Base-by-base conservation (phyloP, 2,797 vertebrate species). In the Amblyopsis hoosieri region DNA sequence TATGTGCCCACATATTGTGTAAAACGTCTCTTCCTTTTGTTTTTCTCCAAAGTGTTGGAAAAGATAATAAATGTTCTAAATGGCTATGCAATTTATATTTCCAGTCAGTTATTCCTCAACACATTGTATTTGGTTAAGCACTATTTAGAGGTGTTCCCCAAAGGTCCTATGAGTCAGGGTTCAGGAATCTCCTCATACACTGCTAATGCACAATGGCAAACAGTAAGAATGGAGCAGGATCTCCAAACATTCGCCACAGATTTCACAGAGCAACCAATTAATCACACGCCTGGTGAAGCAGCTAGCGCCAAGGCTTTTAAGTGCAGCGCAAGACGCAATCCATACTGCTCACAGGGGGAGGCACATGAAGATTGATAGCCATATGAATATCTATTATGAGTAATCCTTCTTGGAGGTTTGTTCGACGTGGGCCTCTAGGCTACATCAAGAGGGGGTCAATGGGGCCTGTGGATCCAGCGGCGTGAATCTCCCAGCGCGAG, bases 351-450 rank as follows among this genome's bases (percentile, higher is more conserved):
- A 62, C 78, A 74, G 74, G 71, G 56, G 64, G 74, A 74, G 70
- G 69, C 73, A 72, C 66, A 69, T 66, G 61, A 80, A 82, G 83
- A 89, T 74, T 84, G 87, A 87, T 85, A 77, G 79, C 80, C 77
- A 80, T 84, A 88, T 78, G 81, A 87, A 83, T 76, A 78, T 82
- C 72, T 78, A 80, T 87, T 81, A 86, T 86, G 89, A 87, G 77
- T 78, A 79, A 83, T 74, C 75, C 70, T 71, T 61, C 76, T 78
- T 64, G 75, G 78, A 64, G 86, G 82, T 85, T 90, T 23, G 19
- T 23, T 23, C 19, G 33, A 84, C 70, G 59, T 23, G 74, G 74
- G 67, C 45, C 12, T 84, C 69, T 59, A 75, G 76, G 67, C 33
- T 14, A 57, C 71, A 77, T 76, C 62, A 62, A 64, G 53, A 55